These are phyloP conservation scores for Luffia ferchaultella DNA, from an alignment of 2,888 invertebrate genomes.

Conservation along the genomic window DNA sequence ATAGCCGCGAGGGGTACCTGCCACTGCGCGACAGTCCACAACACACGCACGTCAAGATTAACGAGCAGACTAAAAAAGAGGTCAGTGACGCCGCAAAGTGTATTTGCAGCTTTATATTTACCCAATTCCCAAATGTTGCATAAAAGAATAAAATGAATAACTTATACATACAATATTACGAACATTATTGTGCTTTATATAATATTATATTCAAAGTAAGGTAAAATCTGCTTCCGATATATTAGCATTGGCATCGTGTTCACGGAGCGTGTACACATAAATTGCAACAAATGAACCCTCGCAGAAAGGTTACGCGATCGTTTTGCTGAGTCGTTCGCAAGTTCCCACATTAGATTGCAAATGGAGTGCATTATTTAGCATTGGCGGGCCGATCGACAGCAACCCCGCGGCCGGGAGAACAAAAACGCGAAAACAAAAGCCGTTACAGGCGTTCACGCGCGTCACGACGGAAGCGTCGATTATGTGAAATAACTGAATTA, in stretches of 20 bases:
- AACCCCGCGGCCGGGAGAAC: neutral
- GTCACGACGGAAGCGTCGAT: too few species aligned
- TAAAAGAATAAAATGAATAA: too few species aligned
- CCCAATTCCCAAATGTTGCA: too few species aligned
- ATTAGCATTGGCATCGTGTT: too few species aligned
- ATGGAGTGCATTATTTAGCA: conserved; percentile 42
- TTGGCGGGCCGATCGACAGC: conserved; percentile 1
- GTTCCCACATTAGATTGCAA: conserved; percentile 51
- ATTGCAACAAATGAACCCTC: conserved; percentile 38
- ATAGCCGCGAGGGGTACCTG: conserved; percentile 57
- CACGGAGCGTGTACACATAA: conserved; percentile 27
- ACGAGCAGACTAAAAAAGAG: conserved; percentile 64
- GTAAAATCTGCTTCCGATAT: too few species aligned
- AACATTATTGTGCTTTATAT: too few species aligned
- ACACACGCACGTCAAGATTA: conserved; percentile 58
- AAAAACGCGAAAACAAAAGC: neutral
- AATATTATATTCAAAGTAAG: too few species aligned
- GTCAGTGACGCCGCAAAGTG: conserved; percentile 38
- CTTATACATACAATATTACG: too few species aligned
- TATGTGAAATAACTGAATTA: too few species aligned
- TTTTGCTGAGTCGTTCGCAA: conserved; percentile 24
- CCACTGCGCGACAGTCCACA: conserved; percentile 56
- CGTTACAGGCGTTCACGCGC: too few species aligned
- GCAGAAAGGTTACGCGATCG: conserved; percentile 37
- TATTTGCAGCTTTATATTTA: too few species aligned